Percentiles rank a stretch among this genome's conserved stretches.
phyloP scores from a whole-genome alignment of 1,140 invertebrate species.

The Eriocheir sinensis region DNA sequence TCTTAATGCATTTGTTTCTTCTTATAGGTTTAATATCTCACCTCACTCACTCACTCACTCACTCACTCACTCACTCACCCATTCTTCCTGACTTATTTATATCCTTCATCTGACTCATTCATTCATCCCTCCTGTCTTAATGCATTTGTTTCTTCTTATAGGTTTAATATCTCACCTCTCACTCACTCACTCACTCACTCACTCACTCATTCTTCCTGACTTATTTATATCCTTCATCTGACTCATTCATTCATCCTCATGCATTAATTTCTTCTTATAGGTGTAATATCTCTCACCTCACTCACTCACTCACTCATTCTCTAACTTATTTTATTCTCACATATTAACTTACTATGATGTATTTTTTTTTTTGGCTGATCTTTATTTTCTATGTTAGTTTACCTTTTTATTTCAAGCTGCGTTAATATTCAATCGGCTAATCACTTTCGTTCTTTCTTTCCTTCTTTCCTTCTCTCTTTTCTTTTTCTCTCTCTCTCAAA shows the following conservation, averaged over 20 bases:
- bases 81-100: too few relatives aligned
- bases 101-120: too few relatives aligned
- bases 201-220: neutral
- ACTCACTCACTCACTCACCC: slow-evolving; percentile 31
- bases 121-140: too few relatives aligned
- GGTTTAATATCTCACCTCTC: too few relatives aligned
- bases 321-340: neutral
- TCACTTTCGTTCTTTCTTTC: neutral
- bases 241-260: neutral
- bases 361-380: too few relatives aligned
- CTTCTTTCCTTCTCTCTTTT: neutral
- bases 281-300: neutral
- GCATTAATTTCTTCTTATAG: neutral
- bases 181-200: neutral
- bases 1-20: too few relatives aligned
- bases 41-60: neutral
- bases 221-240: neutral
- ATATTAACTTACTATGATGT: too few relatives aligned
- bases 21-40: too few relatives aligned
- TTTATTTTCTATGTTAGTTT: too few relatives aligned
- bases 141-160: too few relatives aligned
- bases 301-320: neutral
- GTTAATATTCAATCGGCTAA: neutral
- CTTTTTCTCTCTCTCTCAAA: neutral
- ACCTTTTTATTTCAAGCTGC: too few relatives aligned